Evolutionary conservation across 2,888 invertebrate species (phyloP).

Genomic region (Junonia oenone): DNA sequence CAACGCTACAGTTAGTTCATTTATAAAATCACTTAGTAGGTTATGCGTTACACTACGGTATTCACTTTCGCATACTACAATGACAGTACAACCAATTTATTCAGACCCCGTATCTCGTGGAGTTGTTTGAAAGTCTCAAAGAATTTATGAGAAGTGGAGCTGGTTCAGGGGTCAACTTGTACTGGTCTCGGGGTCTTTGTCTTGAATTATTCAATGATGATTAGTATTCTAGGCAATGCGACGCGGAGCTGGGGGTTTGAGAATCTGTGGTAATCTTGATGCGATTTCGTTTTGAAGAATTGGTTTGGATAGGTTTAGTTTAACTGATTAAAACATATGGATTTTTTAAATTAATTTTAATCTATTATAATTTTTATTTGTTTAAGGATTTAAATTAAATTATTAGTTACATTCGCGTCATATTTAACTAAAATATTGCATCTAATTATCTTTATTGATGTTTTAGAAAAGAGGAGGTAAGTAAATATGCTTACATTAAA

Average conservation of each 20-base stretch:
- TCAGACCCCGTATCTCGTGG: constrained; percentile 6
- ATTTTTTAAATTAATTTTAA: background rate
- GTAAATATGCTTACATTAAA: too few relatives aligned
- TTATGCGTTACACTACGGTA: constrained; percentile 11
- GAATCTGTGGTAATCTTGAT: constrained; percentile 4
- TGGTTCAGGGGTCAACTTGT: constrained; percentile 11
- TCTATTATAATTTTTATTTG: too few relatives aligned
- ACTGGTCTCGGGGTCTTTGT: constrained; percentile 13
- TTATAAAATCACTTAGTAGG: constrained; percentile 1
- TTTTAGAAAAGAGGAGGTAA: too few relatives aligned
- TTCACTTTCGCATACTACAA: constrained; percentile 35
- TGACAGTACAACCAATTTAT: background rate
- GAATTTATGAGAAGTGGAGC: constrained; percentile 1
- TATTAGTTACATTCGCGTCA: too few relatives aligned
- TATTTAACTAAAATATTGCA: too few relatives aligned
- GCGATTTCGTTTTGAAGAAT: background rate
- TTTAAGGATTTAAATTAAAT: too few relatives aligned
- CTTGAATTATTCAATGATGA: constrained; percentile 47
- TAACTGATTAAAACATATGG: background rate
- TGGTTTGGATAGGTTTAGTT: background rate
- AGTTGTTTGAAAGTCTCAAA: constrained; percentile 8
- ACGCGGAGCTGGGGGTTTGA: constrained; percentile 29
- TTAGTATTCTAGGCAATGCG: constrained; percentile 44
- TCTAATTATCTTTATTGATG: too few relatives aligned
- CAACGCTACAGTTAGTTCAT: background rate